Conservation (phyloP, 2,888 invertebrate genomes). For the Polyommatus icarus region DNA sequence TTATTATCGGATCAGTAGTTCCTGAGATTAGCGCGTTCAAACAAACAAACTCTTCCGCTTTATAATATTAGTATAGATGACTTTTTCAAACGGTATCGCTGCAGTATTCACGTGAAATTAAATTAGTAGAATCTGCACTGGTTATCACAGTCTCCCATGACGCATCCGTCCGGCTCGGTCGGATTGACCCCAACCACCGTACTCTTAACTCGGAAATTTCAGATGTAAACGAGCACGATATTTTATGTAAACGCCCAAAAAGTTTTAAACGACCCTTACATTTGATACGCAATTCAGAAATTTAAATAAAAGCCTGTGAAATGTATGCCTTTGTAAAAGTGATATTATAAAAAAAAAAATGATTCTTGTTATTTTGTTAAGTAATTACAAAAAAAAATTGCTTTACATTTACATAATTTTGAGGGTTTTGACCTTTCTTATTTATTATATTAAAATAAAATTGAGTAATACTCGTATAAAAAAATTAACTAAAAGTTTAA, state of each 20-base stretch:
- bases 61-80: neutral
- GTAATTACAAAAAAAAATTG: neutral
- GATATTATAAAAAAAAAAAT: neutral
- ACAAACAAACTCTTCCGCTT: too few relatives aligned
- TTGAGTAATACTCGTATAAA: neutral
- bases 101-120: neutral
- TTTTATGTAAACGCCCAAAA: conserved; percentile 28
- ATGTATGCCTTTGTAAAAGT: neutral
- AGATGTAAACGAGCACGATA: conserved; percentile 31
- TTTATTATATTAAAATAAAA: neutral
- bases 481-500: neutral
- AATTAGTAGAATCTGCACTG: conserved; percentile 37
- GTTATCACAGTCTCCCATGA: conserved; percentile 54
- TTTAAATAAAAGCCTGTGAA: conserved; percentile 19
- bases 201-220: conserved; percentile 34
- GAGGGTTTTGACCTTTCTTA: neutral
- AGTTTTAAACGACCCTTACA: conserved; percentile 44
- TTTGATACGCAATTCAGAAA: conserved; percentile 15
- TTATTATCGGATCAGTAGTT: too few relatives aligned
- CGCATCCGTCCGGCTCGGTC: conserved; percentile 67
- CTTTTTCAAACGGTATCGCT: neutral
- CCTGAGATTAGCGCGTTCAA: too few relatives aligned
- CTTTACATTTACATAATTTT: neutral
- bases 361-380: neutral
- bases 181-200: conserved; percentile 60